phyloP scores from a whole-genome alignment of 2,113 vertebrate species.

The Origma solitaria region DNA sequence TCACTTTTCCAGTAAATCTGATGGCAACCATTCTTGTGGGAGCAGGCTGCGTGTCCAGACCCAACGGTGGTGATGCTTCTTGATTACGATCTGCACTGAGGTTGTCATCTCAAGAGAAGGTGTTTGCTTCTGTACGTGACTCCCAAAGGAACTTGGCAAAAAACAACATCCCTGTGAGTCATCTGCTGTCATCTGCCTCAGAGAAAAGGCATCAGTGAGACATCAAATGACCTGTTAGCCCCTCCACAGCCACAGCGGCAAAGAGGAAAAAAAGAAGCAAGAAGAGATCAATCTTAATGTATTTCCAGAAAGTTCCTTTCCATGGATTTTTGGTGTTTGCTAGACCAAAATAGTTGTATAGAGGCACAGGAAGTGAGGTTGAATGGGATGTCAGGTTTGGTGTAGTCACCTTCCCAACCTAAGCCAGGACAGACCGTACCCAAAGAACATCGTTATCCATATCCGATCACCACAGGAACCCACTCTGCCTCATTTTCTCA shows the following conservation, averaged over 20 bases:
- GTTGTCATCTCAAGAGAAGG: slow-evolving; percentile 15
- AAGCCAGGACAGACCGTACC: neutral
- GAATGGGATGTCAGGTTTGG: neutral
- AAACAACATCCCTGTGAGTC: neutral
- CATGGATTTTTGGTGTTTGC: neutral
- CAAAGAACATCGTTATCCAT: neutral
- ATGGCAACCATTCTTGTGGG: neutral
- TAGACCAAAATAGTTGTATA: neutral
- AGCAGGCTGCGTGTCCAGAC: slow-evolving; percentile 45
- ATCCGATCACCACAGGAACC: neutral
- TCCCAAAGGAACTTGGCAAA: slow-evolving; percentile 32
- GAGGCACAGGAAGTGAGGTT: neutral
- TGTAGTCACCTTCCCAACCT: neutral
- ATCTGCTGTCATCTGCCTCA: neutral
- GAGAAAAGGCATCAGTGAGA: neutral
- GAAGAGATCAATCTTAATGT: neutral
- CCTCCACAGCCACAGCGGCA: accelerated
- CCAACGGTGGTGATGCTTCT: neutral
- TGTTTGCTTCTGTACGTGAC: slow-evolving; percentile 6
- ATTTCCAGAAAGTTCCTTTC: neutral
- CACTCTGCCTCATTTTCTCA: neutral
- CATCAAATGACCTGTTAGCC: neutral
- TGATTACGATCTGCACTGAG: slow-evolving; percentile 5
- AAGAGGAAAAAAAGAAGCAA: neutral
- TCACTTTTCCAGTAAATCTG: slow-evolving; percentile 15